Conservation (phyloP, 92 coral and sea anemone genomes). For the Paragorgia papillata region DNA sequence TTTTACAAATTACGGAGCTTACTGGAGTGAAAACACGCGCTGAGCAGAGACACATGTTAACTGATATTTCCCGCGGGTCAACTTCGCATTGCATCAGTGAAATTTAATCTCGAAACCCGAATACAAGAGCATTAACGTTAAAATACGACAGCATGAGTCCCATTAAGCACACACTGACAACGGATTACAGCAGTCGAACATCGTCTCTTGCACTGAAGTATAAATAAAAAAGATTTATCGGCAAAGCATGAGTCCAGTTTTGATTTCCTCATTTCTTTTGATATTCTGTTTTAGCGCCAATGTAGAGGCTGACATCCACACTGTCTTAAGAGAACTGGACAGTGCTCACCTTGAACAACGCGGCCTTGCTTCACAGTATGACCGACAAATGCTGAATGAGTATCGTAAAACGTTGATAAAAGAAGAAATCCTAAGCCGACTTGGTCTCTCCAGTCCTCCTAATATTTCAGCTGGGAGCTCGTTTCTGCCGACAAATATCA, state of each 20-base stretch:
- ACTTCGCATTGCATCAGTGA: not conserved
- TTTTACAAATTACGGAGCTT: no score
- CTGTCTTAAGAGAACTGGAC: constrained; percentile 31
- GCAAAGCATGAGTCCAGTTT: not conserved
- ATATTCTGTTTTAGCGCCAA: not conserved
- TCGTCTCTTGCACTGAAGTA: no score
- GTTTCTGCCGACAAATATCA: not conserved
- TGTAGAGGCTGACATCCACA: constrained; percentile 24
- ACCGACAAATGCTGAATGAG: constrained; percentile 14
- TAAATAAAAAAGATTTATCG: not conserved
- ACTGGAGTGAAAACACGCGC: no score
- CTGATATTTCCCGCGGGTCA: constrained; percentile 2
- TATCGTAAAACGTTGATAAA: constrained; percentile 39
- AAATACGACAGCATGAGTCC: no score
- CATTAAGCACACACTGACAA: no score
- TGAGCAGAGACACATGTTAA: not conserved
- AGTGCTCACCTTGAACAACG: not conserved
- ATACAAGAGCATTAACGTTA: not conserved
- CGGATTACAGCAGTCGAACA: no score
- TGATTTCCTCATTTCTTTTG: not conserved
- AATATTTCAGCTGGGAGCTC: constrained; percentile 30
- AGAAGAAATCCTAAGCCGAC: constrained; percentile 32
- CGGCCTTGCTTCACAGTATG: not conserved
- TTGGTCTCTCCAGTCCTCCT: constrained; percentile 28
- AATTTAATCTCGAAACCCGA: not conserved